Percentiles rank a stretch among this genome's conserved stretches.
Evolutionary conservation across 1,140 invertebrate species (phyloP).

Genomic region (Neotoxoptera formosana): DNA sequence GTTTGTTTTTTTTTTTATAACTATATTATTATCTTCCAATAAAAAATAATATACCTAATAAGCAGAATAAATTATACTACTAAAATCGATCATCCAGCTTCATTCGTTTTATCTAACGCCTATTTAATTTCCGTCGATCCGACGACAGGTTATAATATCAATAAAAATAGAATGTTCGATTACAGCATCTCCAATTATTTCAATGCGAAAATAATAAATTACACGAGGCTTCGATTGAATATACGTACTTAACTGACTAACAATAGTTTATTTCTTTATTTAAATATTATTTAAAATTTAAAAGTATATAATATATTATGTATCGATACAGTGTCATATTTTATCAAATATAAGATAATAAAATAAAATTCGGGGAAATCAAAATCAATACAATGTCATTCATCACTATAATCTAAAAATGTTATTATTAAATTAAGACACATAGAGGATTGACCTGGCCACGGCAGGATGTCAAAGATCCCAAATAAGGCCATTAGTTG

Average conservation of each 20-base stretch:
- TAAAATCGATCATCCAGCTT: neutral
- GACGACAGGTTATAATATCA: neutral
- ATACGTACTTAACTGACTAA: no score
- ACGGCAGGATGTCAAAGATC: no score
- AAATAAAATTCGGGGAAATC: neutral
- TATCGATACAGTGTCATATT: neutral
- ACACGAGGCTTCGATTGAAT: neutral
- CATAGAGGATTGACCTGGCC: no score
- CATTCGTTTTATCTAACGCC: neutral
- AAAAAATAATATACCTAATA: neutral
- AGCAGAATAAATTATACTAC: neutral
- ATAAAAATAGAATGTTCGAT: neutral
- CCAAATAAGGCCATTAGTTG: no score
- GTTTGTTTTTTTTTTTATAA: neutral
- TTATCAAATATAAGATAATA: neutral
- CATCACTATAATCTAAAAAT: no score
- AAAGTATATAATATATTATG: no score
- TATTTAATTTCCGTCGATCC: neutral
- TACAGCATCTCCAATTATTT: neutral
- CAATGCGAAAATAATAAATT: neutral
- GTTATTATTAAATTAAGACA: no score
- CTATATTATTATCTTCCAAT: neutral
- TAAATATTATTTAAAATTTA: neutral
- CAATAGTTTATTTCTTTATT: neutral
- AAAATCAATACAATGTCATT: no score